Percentiles rank a stretch among this genome's conserved stretches.
Conservation (phyloP, 2,888 invertebrate genomes). For the Phytoseiulus persimilis region DNA sequence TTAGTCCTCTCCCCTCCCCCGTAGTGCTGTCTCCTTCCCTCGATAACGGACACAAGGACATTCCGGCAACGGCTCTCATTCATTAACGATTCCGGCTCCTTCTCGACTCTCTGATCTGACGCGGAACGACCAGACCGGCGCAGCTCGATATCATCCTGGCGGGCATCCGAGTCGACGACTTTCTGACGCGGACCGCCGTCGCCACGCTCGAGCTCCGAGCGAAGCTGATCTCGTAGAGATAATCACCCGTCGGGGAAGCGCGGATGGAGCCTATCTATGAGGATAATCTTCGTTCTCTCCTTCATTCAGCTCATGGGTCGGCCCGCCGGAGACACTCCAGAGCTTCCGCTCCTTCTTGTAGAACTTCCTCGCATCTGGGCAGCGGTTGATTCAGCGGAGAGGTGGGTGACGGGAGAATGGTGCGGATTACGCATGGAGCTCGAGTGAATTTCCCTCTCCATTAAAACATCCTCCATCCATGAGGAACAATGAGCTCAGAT, state of each 20-base stretch:
- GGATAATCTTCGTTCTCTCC: not conserved
- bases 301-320: not conserved
- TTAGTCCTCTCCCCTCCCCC: not conserved
- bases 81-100: not conserved
- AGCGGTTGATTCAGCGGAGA: not conserved
- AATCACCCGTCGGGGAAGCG: too few species aligned
- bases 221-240: too few species aligned
- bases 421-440: not conserved
- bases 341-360: not conserved
- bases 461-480: not conserved
- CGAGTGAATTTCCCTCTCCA: not conserved
- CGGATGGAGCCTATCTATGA: not conserved
- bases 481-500: not conserved
- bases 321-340: not conserved
- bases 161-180: not conserved
- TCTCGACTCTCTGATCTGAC: not conserved
- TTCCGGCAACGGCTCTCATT: not conserved
- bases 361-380: not conserved
- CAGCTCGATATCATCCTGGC: not conserved
- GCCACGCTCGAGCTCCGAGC: too few species aligned
- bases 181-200: too few species aligned
- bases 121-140: not conserved
- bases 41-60: not conserved
- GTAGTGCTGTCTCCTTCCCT: not conserved
- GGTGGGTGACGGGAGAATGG: not conserved